These are phyloP conservation scores for Rhaphigaster nebulosa DNA, from an alignment of 2,888 invertebrate species.

Conservation along the genomic window DNA sequence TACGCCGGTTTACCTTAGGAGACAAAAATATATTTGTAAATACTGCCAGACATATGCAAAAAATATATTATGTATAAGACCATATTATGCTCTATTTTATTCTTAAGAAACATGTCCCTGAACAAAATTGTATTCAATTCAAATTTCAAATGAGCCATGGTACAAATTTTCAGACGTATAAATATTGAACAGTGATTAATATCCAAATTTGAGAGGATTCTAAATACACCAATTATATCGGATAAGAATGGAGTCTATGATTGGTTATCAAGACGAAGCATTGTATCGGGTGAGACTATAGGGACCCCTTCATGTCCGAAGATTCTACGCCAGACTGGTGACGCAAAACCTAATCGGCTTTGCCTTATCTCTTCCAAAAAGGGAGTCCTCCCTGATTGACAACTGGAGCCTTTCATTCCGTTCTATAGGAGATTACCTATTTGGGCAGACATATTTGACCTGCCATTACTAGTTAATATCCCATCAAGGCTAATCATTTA, in stretches of 20 bases:
- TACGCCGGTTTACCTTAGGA: too few relatives aligned
- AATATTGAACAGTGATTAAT: background rate
- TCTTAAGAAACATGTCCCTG: too few relatives aligned
- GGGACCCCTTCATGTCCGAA: background rate
- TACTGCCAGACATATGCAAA: too few relatives aligned
- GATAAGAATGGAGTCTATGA: background rate
- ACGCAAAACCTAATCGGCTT: constrained; percentile 48
- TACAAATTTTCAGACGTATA: background rate
- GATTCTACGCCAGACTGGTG: constrained; percentile 5
- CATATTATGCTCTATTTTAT: too few relatives aligned
- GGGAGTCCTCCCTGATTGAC: constrained; percentile 18
- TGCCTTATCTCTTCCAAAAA: constrained; percentile 29
- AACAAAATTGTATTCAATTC: too few relatives aligned
- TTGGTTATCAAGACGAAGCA: background rate
- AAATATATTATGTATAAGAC: too few relatives aligned
- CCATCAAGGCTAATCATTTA: background rate
- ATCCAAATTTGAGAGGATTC: background rate
- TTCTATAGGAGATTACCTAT: constrained; percentile 4
- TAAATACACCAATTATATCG: background rate
- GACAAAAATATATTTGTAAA: too few relatives aligned
- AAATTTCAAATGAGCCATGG: too few relatives aligned
- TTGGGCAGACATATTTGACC: constrained; percentile 13
- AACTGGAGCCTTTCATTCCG: background rate
- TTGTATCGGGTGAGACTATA: background rate
- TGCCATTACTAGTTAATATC: background rate